These are phyloP conservation scores for Maniola jurtina DNA, from an alignment of 1,140 invertebrate genomes.

Conservation along the genomic window DNA sequence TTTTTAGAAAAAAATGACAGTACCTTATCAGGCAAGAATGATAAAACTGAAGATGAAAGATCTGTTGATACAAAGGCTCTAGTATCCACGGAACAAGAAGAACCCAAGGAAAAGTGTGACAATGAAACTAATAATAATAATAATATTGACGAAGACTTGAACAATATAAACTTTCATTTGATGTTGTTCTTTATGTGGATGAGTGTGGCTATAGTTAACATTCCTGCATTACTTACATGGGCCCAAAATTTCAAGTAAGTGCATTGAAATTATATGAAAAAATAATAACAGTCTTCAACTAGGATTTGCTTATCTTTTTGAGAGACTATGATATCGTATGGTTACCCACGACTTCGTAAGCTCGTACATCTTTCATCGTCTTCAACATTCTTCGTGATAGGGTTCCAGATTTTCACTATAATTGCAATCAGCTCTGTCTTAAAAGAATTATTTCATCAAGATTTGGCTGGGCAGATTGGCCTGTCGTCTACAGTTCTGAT, in stretches of 20 bases:
- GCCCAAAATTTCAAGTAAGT: slow-evolving; percentile 82
- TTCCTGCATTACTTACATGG: slow-evolving; percentile 81
- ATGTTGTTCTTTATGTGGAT: slow-evolving; percentile 81
- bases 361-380: too few relatives aligned
- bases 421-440: too few relatives aligned
- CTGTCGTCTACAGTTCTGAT: too few relatives aligned
- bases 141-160: slow-evolving; percentile 55
- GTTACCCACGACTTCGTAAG: too few relatives aligned
- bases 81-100: slow-evolving; percentile 15
- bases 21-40: not conserved
- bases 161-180: slow-evolving; percentile 81
- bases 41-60: slow-evolving; percentile 17
- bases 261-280: not conserved
- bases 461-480: too few relatives aligned
- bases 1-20: slow-evolving; percentile 1
- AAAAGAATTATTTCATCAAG: too few relatives aligned
- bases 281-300: too few relatives aligned
- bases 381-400: too few relatives aligned
- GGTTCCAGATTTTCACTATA: too few relatives aligned
- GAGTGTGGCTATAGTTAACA: slow-evolving; percentile 76
- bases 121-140: slow-evolving; percentile 13
- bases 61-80: slow-evolving; percentile 22
- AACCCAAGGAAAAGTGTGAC: slow-evolving; percentile 26
- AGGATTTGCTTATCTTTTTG: too few relatives aligned
- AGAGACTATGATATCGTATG: too few relatives aligned